Evolutionary conservation across 2,113 vertebrate species (phyloP).

Genomic region (Pimephales promelas): DNA sequence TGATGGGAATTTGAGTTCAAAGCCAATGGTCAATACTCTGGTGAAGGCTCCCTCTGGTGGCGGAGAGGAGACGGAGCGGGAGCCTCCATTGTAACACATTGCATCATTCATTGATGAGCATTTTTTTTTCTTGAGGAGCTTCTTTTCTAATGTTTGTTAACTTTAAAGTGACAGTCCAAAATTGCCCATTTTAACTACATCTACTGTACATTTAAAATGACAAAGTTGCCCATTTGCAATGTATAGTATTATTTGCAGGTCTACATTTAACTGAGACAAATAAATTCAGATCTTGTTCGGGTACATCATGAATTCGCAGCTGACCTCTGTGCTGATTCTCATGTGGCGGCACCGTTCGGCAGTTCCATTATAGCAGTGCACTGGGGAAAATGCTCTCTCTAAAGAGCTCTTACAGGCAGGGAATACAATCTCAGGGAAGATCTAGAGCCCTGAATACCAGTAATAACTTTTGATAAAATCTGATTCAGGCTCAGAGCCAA

Average conservation of each 20-base stretch:
- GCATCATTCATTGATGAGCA: neutral
- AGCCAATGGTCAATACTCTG: too few species aligned
- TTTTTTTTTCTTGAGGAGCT: neutral
- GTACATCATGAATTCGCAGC: conserved; percentile 20
- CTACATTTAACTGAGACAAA: neutral
- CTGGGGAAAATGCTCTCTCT: conserved; percentile 20
- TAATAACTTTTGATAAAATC: conserved; percentile 38
- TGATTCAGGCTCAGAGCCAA: conserved; percentile 5
- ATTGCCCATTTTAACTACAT: neutral
- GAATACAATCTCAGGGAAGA: conserved; percentile 26
- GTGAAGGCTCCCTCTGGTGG: too few species aligned
- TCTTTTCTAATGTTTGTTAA: neutral
- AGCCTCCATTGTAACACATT: too few species aligned
- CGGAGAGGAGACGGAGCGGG: too few species aligned
- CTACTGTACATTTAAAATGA: neutral
- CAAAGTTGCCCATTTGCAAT: neutral
- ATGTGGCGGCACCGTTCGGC: neutral
- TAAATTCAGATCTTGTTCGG: neutral
- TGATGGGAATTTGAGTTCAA: too few species aligned
- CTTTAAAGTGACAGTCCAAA: neutral
- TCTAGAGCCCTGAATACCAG: conserved; percentile 26
- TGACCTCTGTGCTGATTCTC: conserved; percentile 16
- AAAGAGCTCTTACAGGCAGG: conserved; percentile 21
- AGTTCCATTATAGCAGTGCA: conserved; percentile 29
- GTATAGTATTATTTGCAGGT: neutral